phyloP scores from a whole-genome alignment of 2,113 vertebrate genomes.

The Ceyx margarethae region DNA sequence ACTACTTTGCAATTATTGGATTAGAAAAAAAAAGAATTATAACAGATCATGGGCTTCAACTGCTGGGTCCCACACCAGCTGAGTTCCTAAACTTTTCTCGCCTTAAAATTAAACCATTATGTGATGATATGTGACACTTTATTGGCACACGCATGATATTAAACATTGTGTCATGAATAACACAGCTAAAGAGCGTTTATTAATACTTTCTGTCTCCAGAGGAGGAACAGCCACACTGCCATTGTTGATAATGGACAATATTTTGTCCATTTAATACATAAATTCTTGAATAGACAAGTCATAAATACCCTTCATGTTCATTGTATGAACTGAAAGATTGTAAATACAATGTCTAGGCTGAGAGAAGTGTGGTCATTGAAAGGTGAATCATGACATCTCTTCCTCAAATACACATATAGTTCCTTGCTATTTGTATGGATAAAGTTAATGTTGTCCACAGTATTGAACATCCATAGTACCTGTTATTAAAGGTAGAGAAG shows the following conservation, averaged over 20 bases:
- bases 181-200: background rate
- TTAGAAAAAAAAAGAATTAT: background rate
- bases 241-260: background rate
- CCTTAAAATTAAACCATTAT: background rate
- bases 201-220: background rate
- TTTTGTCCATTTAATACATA: background rate
- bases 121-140: background rate
- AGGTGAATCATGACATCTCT: background rate
- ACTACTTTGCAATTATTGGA: background rate
- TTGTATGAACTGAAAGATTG: background rate
- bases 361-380: background rate
- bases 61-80: background rate
- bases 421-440: background rate
- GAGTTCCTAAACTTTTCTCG: background rate
- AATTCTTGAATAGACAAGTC: background rate
- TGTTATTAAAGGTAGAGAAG: background rate
- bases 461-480: background rate
- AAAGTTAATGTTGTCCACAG: background rate
- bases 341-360: background rate
- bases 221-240: background rate
- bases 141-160: background rate
- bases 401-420: background rate
- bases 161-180: background rate
- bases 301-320: background rate
- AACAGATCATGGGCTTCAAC: background rate